Conservation (phyloP, 2,888 invertebrate species). For the Apamea sordens region DNA sequence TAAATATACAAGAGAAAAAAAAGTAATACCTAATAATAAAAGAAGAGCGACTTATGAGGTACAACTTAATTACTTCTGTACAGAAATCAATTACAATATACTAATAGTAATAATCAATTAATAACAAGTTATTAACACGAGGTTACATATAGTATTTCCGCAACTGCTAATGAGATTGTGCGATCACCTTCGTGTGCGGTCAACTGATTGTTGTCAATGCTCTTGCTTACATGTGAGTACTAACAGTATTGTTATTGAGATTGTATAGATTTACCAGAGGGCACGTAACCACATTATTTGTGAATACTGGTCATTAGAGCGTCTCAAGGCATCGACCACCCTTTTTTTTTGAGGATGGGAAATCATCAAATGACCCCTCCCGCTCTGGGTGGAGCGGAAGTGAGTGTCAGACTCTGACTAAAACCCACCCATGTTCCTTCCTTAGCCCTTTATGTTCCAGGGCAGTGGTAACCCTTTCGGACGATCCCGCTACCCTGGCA, state of each 20-base stretch:
- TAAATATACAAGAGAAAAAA: too few species aligned
- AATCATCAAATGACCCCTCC: too few species aligned
- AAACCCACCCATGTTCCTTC: too few species aligned
- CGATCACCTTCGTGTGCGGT: background rate
- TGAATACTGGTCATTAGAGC: background rate
- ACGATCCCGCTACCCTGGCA: too few species aligned
- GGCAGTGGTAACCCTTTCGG: too few species aligned
- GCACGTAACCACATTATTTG: background rate
- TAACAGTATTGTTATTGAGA: background rate
- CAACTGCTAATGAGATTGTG: background rate
- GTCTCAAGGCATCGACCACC: background rate
- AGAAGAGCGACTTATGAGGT: too few species aligned
- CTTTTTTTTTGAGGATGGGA: too few species aligned
- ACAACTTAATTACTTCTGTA: background rate
- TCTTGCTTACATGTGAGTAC: background rate
- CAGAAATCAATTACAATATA: background rate
- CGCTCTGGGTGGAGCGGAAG: too few species aligned
- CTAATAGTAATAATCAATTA: background rate
- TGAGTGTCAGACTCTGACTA: too few species aligned
- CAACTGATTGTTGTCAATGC: conserved; percentile 18
- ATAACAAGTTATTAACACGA: background rate
- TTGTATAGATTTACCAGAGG: background rate
- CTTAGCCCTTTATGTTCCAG: too few species aligned
- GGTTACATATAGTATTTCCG: conserved; percentile 3
- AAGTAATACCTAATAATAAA: too few species aligned